Percentiles rank a stretch among this genome's conserved stretches.
These are phyloP conservation scores for Dipus sagitta DNA, from an alignment of 2,797 vertebrate genomes.

Conservation along the genomic window DNA sequence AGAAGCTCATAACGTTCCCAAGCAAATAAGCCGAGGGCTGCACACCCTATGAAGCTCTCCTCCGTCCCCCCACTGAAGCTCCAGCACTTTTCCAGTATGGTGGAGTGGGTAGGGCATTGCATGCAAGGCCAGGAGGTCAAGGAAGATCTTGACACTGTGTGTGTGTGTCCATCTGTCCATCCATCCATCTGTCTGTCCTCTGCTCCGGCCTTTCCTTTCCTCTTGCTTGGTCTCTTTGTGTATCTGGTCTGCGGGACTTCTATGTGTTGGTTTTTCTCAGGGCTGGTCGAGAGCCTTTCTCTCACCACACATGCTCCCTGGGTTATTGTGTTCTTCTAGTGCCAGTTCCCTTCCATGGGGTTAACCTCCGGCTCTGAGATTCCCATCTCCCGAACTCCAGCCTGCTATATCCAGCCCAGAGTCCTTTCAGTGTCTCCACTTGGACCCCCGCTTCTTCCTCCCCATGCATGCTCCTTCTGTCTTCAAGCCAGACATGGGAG, in stretches of 20 bases:
- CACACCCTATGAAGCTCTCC: accelerated
- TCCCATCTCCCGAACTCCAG: neutral
- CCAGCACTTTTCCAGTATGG: neutral
- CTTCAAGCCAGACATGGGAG: neutral
- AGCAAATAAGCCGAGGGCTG: neutral
- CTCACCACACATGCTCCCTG: accelerated
- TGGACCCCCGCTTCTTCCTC: neutral
- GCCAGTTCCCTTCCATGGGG: no score
- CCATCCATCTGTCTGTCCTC: neutral
- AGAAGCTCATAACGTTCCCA: neutral
- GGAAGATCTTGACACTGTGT: neutral
- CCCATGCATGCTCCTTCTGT: neutral
- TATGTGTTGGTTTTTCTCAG: accelerated
- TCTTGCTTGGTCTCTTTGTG: neutral
- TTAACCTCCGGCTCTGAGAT: neutral
- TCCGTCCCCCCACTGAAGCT: neutral
- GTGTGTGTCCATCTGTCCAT: neutral
- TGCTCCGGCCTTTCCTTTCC: no score
- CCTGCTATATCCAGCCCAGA: neutral
- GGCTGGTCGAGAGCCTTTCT: neutral
- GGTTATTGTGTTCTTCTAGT: neutral
- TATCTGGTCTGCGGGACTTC: accelerated
- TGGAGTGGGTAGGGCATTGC: neutral
- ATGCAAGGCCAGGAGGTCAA: neutral
- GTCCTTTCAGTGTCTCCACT: neutral